Percentiles rank a stretch among this genome's conserved stretches.
phyloP scores from a whole-genome alignment of 2,888 invertebrate genomes.

The Parnassius smintheus region DNA sequence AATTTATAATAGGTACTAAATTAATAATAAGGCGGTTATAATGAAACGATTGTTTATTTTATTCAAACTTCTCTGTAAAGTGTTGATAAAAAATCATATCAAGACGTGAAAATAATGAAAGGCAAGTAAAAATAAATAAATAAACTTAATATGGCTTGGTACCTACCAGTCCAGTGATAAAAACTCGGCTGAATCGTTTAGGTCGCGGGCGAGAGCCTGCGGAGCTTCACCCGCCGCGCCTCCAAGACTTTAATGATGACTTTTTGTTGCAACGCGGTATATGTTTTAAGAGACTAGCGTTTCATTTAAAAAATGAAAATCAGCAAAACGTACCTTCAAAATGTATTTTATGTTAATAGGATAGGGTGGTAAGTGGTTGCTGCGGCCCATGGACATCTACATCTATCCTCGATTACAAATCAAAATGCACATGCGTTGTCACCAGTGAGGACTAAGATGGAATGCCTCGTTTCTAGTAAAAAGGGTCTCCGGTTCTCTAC shows the following conservation, averaged over 20 bases:
- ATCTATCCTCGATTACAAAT: too few relatives aligned
- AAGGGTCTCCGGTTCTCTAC: too few relatives aligned
- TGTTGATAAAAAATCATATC: conserved; percentile 32
- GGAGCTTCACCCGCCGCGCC: conserved; percentile 65
- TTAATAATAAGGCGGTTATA: not conserved
- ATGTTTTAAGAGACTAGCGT: conserved; percentile 43
- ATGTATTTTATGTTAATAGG: too few relatives aligned
- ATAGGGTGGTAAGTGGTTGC: too few relatives aligned
- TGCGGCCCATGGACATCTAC: too few relatives aligned
- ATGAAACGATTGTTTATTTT: conserved; percentile 24
- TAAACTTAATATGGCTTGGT: conserved; percentile 69
- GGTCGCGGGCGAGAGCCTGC: conserved; percentile 63
- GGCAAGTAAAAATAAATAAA: conserved; percentile 65
- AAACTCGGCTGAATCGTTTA: conserved; percentile 72
- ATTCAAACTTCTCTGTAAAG: conserved; percentile 30
- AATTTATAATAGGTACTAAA: not conserved
- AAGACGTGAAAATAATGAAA: conserved; percentile 39
- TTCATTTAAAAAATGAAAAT: not conserved
- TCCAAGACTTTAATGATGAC: conserved; percentile 76
- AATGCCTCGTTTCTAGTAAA: too few relatives aligned
- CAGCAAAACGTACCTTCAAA: too few relatives aligned
- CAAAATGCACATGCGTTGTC: too few relatives aligned
- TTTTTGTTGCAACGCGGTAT: conserved; percentile 65
- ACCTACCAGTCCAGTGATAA: conserved; percentile 58
- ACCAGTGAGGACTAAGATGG: too few relatives aligned